Conservation (phyloP, 1,140 invertebrate species). For the Battus philenor region DNA sequence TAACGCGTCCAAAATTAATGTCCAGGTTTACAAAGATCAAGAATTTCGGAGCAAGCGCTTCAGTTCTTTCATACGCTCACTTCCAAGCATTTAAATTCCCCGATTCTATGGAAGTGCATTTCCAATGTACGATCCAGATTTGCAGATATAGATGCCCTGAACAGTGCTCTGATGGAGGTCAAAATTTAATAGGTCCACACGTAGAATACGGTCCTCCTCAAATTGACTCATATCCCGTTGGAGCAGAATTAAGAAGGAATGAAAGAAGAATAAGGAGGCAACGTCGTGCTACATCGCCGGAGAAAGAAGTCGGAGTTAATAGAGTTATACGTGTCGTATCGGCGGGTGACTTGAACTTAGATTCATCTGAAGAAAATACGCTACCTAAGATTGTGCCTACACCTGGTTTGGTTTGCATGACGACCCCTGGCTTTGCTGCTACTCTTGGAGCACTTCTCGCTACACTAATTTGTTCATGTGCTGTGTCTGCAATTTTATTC, state of each 20-base stretch:
- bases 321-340: conserved; percentile 90
- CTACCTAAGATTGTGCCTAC: conserved; percentile 82
- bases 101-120: conserved; percentile 97
- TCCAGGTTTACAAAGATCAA: conserved; percentile 96
- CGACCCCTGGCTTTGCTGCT: conserved; percentile 91
- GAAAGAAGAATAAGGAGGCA: conserved; percentile 83
- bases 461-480: conserved; percentile 87
- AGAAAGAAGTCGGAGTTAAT: conserved; percentile 89
- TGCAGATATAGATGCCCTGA: conserved; percentile 95
- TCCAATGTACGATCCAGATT: conserved; percentile 97
- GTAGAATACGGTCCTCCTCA: conserved; percentile 83
- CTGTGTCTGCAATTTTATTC: conserved; percentile 90
- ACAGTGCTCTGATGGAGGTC: conserved; percentile 84
- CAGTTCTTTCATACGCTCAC: conserved; percentile 93
- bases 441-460: conserved; percentile 87
- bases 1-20: conserved; percentile 94
- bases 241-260: conserved; percentile 82
- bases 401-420: conserved; percentile 91
- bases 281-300: conserved; percentile 77
- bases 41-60: conserved; percentile 94
- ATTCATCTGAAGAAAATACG: conserved; percentile 81
- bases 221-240: conserved; percentile 80
- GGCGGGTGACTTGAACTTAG: conserved; percentile 87
- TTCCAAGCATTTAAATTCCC: conserved; percentile 98
- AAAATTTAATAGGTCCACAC: conserved; percentile 76